phyloP scores from a whole-genome alignment of 2,113 vertebrate genomes.

The Plecotus auritus region DNA sequence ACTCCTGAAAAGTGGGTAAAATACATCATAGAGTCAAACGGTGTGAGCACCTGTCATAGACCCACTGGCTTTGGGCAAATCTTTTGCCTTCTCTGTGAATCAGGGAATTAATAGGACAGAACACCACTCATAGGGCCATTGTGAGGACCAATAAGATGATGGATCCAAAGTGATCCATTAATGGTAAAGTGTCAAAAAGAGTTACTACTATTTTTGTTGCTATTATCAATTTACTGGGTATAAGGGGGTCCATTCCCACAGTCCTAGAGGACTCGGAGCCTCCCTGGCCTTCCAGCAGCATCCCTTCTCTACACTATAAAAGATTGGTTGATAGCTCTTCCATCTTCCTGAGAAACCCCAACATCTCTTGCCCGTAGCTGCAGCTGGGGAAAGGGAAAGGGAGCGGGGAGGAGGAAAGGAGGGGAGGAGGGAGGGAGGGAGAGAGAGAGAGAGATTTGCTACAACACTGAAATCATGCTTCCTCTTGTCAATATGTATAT shows the following conservation, averaged over 20 bases:
- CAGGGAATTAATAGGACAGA: not conserved
- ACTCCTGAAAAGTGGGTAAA: not conserved
- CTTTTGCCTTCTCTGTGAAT: not conserved
- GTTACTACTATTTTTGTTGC: not conserved
- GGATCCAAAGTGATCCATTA: not conserved
- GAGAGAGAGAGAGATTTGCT: not conserved
- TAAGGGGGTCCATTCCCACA: not conserved
- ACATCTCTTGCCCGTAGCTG: not conserved
- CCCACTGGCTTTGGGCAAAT: not conserved
- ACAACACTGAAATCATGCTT: constrained; percentile 7
- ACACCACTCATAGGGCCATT: not conserved
- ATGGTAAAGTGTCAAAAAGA: not conserved
- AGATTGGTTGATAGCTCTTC: not conserved
- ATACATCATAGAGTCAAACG: not conserved
- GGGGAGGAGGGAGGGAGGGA: too few relatives aligned
- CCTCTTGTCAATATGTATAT: not conserved
- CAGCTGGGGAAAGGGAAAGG: not conserved
- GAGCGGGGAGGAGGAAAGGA: too few relatives aligned
- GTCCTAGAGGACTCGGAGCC: not conserved
- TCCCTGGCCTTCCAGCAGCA: not conserved
- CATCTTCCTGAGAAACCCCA: not conserved
- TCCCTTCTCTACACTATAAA: not conserved
- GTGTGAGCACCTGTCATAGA: accelerated
- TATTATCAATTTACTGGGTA: not conserved
- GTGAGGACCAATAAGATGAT: not conserved